Evolutionary conservation across 2,888 invertebrate genomes (phyloP).

Genomic region (Thymelicus lineola): DNA sequence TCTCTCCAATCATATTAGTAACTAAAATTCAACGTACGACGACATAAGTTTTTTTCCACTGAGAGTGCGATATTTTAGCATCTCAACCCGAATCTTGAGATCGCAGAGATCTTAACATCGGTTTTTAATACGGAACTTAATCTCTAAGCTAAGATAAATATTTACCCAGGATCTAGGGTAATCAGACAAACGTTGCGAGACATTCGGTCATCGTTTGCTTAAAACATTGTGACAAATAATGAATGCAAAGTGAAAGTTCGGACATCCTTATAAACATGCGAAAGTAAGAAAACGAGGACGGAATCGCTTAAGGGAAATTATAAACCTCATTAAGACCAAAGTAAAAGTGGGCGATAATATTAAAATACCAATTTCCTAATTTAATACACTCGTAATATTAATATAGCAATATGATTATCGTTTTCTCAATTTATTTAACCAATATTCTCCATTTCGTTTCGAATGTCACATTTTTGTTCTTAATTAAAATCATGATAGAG

Average conservation of each 20-base stretch:
- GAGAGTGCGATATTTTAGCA: no score
- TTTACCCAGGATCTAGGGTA: neutral
- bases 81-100: no score
- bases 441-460: neutral
- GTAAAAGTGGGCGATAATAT: slow-evolving; percentile 2
- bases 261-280: slow-evolving; percentile 15
- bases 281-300: slow-evolving; percentile 9
- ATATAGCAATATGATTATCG: neutral
- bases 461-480: neutral
- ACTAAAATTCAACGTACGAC: no score
- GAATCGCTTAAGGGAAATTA: slow-evolving; percentile 13
- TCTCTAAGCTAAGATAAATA: no score
- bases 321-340: slow-evolving; percentile 9
- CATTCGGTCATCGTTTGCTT: neutral
- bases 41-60: no score
- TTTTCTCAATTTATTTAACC: neutral
- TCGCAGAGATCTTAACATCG: no score
- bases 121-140: no score
- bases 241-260: slow-evolving; percentile 9
- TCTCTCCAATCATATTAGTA: no score
- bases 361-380: slow-evolving; percentile 3
- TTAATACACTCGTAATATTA: neutral
- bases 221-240: slow-evolving; percentile 2
- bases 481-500: no score
- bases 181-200: neutral